These are phyloP conservation scores for Trissolcus brochymenae DNA, from an alignment of 2,888 invertebrate genomes.

Conservation along the genomic window DNA sequence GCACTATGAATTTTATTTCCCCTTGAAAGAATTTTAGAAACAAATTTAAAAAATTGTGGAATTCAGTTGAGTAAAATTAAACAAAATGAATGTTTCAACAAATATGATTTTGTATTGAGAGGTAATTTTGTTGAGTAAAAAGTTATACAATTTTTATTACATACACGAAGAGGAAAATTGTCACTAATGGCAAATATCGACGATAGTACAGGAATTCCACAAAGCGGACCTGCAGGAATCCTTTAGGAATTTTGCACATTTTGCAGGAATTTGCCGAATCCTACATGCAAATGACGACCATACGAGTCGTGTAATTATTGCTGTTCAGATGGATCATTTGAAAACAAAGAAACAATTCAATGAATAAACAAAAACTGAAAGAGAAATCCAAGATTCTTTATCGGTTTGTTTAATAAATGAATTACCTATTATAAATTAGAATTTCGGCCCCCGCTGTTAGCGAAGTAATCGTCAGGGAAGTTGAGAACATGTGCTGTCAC, in stretches of 20 bases:
- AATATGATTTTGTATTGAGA: too few relatives aligned
- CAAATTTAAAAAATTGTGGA: too few relatives aligned
- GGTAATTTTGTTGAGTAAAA: too few relatives aligned
- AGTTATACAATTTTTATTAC: too few relatives aligned
- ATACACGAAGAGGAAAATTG: background rate
- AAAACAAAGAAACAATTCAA: background rate
- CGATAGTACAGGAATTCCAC: constrained; percentile 38
- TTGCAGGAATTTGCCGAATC: constrained; percentile 24
- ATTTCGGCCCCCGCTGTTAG: constrained; percentile 67
- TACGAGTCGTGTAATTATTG: constrained; percentile 15
- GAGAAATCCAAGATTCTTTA: background rate
- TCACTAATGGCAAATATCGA: constrained; percentile 25
- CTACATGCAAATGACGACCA: constrained; percentile 19
- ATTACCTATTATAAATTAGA: constrained; percentile 66
- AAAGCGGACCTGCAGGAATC: constrained; percentile 35
- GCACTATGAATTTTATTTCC: too few relatives aligned
- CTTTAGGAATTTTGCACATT: constrained; percentile 47
- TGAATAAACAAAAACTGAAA: too few relatives aligned
- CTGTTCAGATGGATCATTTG: constrained; percentile 1
- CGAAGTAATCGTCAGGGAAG: constrained; percentile 68
- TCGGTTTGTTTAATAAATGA: background rate
- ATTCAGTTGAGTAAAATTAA: too few relatives aligned
- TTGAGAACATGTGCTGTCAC: constrained; percentile 76
- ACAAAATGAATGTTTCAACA: too few relatives aligned
- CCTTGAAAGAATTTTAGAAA: too few relatives aligned